Conservation (phyloP, 2,888 invertebrate species). For the Notodonta ziczac region DNA sequence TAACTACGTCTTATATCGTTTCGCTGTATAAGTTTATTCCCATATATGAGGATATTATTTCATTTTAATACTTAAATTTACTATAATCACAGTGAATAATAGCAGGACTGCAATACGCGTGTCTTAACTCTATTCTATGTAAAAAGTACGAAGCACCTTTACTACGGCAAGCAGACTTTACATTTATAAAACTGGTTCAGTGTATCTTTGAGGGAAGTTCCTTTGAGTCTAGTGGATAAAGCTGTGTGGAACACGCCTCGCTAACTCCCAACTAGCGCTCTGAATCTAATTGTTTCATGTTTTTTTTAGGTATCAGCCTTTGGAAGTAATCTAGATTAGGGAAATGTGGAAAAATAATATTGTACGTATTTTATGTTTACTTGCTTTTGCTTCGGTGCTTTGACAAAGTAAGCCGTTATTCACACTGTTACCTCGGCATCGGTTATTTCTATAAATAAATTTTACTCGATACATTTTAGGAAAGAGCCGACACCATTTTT, state of each 20-base stretch:
- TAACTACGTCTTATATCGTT: no score
- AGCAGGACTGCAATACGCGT: neutral
- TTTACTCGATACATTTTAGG: no score
- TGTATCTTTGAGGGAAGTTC: conserved; percentile 10
- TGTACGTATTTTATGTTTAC: neutral
- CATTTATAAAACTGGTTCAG: conserved; percentile 7
- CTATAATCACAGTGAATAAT: no score
- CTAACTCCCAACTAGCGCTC: conserved; percentile 18
- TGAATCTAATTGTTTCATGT: conserved; percentile 20
- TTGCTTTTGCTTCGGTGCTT: no score
- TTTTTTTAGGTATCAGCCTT: conserved; percentile 26
- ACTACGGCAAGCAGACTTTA: neutral
- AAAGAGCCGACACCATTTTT: no score
- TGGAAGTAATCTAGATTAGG: conserved; percentile 20
- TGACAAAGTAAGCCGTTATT: no score
- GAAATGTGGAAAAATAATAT: conserved; percentile 10
- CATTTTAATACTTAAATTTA: no score
- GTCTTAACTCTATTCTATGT: neutral
- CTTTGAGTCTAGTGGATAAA: conserved; percentile 9
- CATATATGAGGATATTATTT: no score
- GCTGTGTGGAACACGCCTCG: conserved; percentile 8
- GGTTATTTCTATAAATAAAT: no score
- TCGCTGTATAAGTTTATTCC: no score
- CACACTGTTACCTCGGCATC: no score
- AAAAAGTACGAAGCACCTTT: neutral